Evolutionary conservation across 2,888 invertebrate genomes (phyloP), one percentile per base, ranked within the genome.

Genomic region (Microctonus hyperodae): DNA sequence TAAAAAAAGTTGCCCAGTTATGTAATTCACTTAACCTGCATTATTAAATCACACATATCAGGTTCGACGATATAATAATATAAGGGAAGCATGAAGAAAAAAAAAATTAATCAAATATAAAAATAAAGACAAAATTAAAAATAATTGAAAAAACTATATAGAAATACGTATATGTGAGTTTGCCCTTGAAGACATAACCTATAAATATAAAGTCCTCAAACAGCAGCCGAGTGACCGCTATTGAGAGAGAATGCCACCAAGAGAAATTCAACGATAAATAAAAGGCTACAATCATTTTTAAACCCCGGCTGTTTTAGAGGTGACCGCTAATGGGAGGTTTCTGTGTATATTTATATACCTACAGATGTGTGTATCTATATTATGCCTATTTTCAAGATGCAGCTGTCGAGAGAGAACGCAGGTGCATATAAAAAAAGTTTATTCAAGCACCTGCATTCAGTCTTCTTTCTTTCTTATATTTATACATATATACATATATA

Each of bases 351-450:
- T 50, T 16, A 20, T 16, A 5, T 50, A 7, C 50, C 20, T 16
- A 20, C 4, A 40, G 4, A 20, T 28, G 28, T 16, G n/a, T 13
- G n/a, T 13, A 13, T 37, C 2, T 37, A 13, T n/a, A 31, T 31
- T 37, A 44, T 50, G 37, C 23, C 53, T 44, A 44, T 44, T 16
- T n/a, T n/a, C 57, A 37, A 6, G 51, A 40, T 64, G 70, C 73
- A 73, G 72, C 70, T 73, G 73, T 70, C 68, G 68, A 65, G 50
- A 65, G 56, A 40, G 64, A 37, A 37, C 67, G 72, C 72, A 72
- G 70, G 70, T 72, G 72, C 68, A 67, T 63, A 60, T 67, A 56
- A 65, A 67, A 57, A 69, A 56, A n/a, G n/a, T 40, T 56, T 58
- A 59, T 37, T 11, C 64, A 63, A 58, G 67, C 69, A 69, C 70